These are phyloP conservation scores for Sympetrum striolatum DNA, from an alignment of 2,888 invertebrate genomes.

Conservation along the genomic window DNA sequence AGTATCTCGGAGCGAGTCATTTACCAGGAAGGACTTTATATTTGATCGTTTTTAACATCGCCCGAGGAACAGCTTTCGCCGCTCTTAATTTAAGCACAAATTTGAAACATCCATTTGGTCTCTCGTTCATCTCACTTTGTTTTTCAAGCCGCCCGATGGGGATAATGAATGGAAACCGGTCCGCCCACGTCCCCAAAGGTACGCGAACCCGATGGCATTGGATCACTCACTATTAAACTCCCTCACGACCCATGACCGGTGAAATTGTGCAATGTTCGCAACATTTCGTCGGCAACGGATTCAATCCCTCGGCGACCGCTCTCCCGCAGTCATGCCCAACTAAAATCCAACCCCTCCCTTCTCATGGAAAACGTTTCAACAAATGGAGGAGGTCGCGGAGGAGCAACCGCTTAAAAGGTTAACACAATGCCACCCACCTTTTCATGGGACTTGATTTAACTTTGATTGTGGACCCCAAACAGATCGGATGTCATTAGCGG, in stretches of 20 bases:
- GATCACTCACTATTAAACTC: neutral
- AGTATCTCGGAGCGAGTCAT: too few species aligned
- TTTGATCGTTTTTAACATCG: too few species aligned
- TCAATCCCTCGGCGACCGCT: neutral
- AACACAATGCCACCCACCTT: constrained; percentile 24
- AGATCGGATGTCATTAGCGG: constrained; percentile 38
- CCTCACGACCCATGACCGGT: neutral
- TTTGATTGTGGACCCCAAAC: constrained; percentile 30
- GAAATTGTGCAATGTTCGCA: neutral
- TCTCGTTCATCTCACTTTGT: neutral
- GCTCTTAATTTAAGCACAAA: too few species aligned
- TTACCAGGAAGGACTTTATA: too few species aligned
- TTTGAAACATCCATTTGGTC: too few species aligned
- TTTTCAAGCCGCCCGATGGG: neutral
- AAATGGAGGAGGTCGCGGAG: neutral
- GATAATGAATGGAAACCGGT: neutral
- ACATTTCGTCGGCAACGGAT: neutral
- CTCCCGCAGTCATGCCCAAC: neutral
- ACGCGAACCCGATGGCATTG: neutral
- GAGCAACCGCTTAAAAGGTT: constrained; percentile 37
- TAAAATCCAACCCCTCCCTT: neutral
- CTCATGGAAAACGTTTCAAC: neutral
- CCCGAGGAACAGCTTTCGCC: too few species aligned
- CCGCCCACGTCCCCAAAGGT: neutral
- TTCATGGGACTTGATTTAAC: constrained; percentile 31